Conservation (phyloP, 2,888 invertebrate genomes). For the Hypselothyrea guttata region DNA sequence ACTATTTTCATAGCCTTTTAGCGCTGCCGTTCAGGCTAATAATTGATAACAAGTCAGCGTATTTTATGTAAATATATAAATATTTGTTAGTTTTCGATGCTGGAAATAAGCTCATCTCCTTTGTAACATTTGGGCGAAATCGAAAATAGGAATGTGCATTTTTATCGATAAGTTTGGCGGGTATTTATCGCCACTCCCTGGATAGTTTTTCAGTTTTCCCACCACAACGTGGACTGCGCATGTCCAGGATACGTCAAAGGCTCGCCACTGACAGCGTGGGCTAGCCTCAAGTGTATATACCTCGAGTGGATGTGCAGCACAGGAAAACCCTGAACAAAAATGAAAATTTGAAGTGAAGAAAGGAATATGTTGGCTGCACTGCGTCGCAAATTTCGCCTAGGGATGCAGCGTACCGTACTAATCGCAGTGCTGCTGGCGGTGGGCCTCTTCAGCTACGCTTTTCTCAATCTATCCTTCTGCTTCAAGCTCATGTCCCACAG, state of each 20-base stretch:
- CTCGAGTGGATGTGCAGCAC: slow-evolving; percentile 17
- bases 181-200: slow-evolving; percentile 38
- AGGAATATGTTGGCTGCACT: slow-evolving; percentile 75
- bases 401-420: slow-evolving; percentile 77
- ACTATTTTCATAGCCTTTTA: no score
- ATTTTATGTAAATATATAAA: no score
- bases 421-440: slow-evolving; percentile 72
- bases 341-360: slow-evolving; percentile 34
- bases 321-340: slow-evolving; percentile 22
- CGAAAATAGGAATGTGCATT: no score
- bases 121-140: no score
- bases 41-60: no score
- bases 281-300: slow-evolving; percentile 30
- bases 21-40: no score
- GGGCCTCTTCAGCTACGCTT: slow-evolving; percentile 77
- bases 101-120: no score
- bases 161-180: slow-evolving; percentile 22
- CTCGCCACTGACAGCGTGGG: slow-evolving; percentile 27
- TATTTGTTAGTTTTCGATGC: no score
- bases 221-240: slow-evolving; percentile 52
- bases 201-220: slow-evolving; percentile 7
- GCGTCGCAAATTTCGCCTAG: slow-evolving; percentile 78
- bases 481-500: slow-evolving; percentile 80
- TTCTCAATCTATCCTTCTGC: slow-evolving; percentile 80
- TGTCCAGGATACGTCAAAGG: slow-evolving; percentile 36